A percentile compares a stretch with the other conserved stretches of the same genome.
Evolutionary conservation across 64 coral and sea anemone species (phyloP).

Genomic region (Dendrophyllia cribrosa): DNA sequence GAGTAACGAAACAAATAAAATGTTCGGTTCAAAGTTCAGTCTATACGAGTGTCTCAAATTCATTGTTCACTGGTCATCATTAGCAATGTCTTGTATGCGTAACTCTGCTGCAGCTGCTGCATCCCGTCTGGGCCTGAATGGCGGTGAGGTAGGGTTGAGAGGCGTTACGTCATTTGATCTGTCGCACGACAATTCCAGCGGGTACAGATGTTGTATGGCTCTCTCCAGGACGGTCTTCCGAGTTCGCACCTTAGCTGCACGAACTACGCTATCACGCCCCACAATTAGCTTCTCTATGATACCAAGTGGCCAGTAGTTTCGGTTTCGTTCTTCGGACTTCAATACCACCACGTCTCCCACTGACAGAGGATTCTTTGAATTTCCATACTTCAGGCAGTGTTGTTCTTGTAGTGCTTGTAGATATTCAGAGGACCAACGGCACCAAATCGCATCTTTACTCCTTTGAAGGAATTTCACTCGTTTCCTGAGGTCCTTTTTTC

Average conservation of each 20-base stretch:
- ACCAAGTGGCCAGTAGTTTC: not conserved
- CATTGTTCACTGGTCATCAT: not conserved
- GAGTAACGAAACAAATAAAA: not conserved
- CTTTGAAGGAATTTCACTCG: conserved; percentile 28
- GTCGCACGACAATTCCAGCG: conserved; percentile 11
- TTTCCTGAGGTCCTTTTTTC: conserved; percentile 19
- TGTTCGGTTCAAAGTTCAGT: not conserved
- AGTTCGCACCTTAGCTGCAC: conserved; percentile 31
- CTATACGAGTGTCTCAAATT: not conserved
- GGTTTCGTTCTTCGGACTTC: conserved; percentile 20
- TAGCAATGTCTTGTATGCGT: not conserved
- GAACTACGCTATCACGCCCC: conserved; percentile 6
- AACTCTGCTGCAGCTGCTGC: conserved; percentile 2
- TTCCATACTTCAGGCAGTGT: conserved; percentile 34
- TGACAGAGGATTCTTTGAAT: not conserved
- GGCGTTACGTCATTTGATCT: not conserved
- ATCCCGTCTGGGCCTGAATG: not conserved
- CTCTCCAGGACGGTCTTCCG: not conserved
- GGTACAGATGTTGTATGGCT: conserved; percentile 12
- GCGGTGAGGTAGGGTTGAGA: not conserved
- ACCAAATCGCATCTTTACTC: conserved; percentile 45
- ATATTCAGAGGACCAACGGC: conserved; percentile 25
- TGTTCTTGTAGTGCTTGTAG: conserved; percentile 7
- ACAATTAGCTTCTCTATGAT: conserved; percentile 16
- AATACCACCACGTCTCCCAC: conserved; percentile 23